Evolutionary conservation across 2,888 invertebrate genomes (phyloP).

Genomic region (Nemurella pictetii): DNA sequence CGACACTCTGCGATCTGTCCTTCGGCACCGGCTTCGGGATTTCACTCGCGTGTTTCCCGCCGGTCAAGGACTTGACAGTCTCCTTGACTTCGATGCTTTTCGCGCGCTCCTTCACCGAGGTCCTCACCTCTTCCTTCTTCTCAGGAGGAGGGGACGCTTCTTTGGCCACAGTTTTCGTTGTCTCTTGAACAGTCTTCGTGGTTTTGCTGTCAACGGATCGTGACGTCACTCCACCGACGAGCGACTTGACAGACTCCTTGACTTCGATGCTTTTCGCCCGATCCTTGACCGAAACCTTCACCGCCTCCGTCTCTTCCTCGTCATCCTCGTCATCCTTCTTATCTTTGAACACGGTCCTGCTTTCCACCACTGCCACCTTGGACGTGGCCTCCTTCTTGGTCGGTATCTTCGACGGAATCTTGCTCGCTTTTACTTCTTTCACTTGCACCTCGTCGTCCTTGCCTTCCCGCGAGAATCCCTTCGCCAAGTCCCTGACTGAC

Average conservation of each 20-base stretch:
- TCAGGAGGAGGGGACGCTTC: background rate
- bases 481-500: conserved; percentile 35
- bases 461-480: conserved; percentile 31
- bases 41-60: background rate
- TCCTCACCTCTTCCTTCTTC: conserved; percentile 26
- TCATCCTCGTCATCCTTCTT: background rate
- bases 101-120: conserved; percentile 39
- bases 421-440: background rate
- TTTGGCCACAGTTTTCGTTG: background rate
- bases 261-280: conserved; percentile 25
- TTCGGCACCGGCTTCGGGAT: conserved; percentile 20
- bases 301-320: conserved; percentile 1
- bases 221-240: background rate
- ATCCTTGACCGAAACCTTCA: conserved; percentile 28
- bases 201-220: background rate
- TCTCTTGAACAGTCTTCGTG: background rate
- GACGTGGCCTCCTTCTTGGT: background rate
- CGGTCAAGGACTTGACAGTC: conserved; percentile 10
- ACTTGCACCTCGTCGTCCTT: background rate
- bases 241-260: conserved; percentile 10
- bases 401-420: background rate
- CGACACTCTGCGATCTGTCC: conserved; percentile 21
- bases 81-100: conserved; percentile 30
- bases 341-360: conserved; percentile 9
- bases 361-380: conserved; percentile 5